These are phyloP conservation scores for Danaus melanippus DNA, from an alignment of 1,140 invertebrate genomes.

Conservation along the genomic window DNA sequence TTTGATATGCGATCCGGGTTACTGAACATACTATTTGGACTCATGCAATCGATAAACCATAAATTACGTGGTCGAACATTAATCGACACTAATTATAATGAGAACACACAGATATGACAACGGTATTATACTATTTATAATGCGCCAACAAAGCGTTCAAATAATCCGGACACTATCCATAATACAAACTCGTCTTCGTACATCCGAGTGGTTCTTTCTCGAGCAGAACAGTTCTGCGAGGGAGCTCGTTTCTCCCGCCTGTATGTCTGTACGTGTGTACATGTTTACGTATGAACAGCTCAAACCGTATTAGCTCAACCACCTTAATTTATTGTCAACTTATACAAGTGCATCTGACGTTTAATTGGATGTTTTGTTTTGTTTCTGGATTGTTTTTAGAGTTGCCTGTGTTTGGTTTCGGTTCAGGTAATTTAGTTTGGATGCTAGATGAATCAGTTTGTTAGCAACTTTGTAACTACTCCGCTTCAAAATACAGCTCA, in stretches of 20 bases:
- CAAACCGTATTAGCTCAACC: conserved; percentile 22
- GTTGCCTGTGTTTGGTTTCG: background rate
- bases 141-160: background rate
- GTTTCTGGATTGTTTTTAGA: conserved; percentile 8
- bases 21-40: too few species aligned
- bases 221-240: conserved; percentile 24
- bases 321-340: conserved; percentile 36
- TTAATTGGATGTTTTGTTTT: conserved; percentile 24
- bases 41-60: too few species aligned
- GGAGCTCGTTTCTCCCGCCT: conserved; percentile 20
- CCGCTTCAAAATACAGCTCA: background rate
- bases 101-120: too few species aligned
- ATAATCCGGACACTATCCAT: conserved; percentile 7
- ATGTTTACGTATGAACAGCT: conserved; percentile 13
- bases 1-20: too few species aligned
- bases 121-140: too few species aligned
- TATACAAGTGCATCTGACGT: conserved; percentile 23
- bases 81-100: too few species aligned
- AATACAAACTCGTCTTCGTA: conserved; percentile 1
- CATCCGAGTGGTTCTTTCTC: conserved; percentile 16
- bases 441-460: background rate
- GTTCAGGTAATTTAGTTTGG: too few species aligned
- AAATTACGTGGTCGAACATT: too few species aligned
- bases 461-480: conserved; percentile 4
- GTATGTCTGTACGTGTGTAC: conserved; percentile 15